phyloP scores from a whole-genome alignment of 1,140 invertebrate species.

The Pomacea maculata region DNA sequence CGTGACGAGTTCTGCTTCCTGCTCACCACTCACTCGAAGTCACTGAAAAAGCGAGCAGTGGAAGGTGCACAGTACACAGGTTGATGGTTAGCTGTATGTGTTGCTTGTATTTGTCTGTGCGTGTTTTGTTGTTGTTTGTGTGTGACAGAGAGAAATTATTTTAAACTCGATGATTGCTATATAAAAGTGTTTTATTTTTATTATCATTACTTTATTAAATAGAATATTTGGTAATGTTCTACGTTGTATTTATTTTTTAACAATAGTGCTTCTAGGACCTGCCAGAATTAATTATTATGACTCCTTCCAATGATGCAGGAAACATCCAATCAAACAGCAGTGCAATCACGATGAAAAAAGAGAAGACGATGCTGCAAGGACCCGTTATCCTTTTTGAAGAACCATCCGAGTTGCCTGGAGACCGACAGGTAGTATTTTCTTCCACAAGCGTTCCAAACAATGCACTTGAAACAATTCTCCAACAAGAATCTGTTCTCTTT shows the following conservation, averaged over 20 bases:
- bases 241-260: not conserved
- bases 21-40: not conserved
- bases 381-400: conserved; percentile 7
- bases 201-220: not conserved
- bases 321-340: not conserved
- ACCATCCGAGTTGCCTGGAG: not conserved
- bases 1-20: conserved; percentile 2
- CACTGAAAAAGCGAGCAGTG: conserved; percentile 12
- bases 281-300: not conserved
- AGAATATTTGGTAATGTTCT: not conserved
- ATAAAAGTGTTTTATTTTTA: too few species aligned
- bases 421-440: conserved; percentile 1
- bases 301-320: not conserved
- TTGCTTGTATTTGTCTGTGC: too few species aligned
- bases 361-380: conserved; percentile 8
- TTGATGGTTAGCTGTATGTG: too few species aligned
- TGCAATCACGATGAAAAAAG: not conserved
- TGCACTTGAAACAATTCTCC: too few species aligned
- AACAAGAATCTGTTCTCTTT: too few species aligned
- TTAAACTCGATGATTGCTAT: too few species aligned
- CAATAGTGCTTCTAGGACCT: not conserved
- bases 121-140: too few species aligned
- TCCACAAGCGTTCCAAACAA: too few species aligned
- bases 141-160: too few species aligned
- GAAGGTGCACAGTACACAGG: not conserved